phyloP scores from a whole-genome alignment of 2,888 invertebrate species.

The Cordylochernes scorpioides region DNA sequence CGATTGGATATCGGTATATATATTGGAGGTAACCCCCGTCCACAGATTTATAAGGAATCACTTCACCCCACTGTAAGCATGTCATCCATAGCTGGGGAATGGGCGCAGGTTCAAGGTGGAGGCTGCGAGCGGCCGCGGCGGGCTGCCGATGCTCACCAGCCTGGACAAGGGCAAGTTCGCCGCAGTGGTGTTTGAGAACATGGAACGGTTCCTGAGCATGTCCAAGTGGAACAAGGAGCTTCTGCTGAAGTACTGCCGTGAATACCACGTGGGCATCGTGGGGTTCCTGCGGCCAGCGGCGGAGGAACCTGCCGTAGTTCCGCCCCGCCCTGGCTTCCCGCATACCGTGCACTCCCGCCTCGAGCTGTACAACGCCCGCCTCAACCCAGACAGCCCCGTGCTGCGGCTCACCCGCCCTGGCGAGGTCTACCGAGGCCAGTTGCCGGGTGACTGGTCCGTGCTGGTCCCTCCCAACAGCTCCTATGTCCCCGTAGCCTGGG shows the following conservation, averaged over 20 bases:
- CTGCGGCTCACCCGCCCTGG: conserved; percentile 58
- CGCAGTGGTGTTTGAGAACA: conserved; percentile 84
- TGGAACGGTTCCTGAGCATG: conserved; percentile 82
- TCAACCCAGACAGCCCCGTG: conserved; percentile 59
- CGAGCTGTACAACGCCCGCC: conserved; percentile 53
- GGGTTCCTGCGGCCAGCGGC: conserved; percentile 29
- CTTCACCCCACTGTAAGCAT: no score
- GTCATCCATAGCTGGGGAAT: no score
- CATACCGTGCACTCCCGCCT: conserved; percentile 67
- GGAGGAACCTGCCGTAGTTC: not conserved
- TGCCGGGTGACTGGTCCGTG: conserved; percentile 79
- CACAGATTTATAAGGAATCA: no score
- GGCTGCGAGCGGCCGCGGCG: conserved; percentile 76
- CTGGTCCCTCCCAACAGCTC: conserved; percentile 77
- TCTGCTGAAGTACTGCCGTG: conserved; percentile 82
- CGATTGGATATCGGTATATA: no score
- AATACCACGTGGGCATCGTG: conserved; percentile 65
- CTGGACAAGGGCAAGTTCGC: conserved; percentile 66
- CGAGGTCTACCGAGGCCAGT: conserved; percentile 56
- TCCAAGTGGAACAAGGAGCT: conserved; percentile 89
- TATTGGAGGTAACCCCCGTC: no score
- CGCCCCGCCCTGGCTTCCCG: conserved; percentile 35
- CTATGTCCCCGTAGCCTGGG: conserved; percentile 72
- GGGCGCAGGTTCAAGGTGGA: conserved; percentile 74
- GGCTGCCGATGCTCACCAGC: conserved; percentile 71